Evolutionary conservation across 2,888 invertebrate species (phyloP).

Genomic region (Apamea monoglypha): DNA sequence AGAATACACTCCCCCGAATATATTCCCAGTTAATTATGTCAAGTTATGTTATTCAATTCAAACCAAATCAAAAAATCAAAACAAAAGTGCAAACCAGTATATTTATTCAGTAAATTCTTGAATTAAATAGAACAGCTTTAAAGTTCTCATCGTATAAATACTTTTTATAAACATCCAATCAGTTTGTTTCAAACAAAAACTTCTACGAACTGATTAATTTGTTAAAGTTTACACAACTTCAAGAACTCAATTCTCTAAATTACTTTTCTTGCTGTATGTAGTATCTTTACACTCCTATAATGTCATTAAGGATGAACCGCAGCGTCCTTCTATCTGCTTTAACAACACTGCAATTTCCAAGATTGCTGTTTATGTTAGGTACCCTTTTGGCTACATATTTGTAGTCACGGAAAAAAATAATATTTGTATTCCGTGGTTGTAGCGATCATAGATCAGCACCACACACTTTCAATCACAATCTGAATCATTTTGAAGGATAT

Average conservation of each 20-base stretch:
- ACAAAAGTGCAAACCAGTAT: too few relatives aligned
- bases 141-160: constrained; percentile 5
- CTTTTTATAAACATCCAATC: constrained; percentile 23
- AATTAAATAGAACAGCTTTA: background rate
- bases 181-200: constrained; percentile 29
- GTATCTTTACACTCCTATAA: too few relatives aligned
- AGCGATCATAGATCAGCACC: background rate
- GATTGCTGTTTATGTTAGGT: background rate
- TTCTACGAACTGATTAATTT: constrained; percentile 35
- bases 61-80: background rate
- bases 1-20: background rate
- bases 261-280: constrained; percentile 20
- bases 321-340: background rate
- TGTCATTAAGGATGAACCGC: background rate
- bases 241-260: constrained; percentile 7
- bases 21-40: background rate
- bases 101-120: background rate
- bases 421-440: background rate
- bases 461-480: background rate
- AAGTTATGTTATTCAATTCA: background rate
- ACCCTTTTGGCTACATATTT: background rate
- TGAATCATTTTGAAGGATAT: too few relatives aligned
- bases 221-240: constrained; percentile 29
- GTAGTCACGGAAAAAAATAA: too few relatives aligned
- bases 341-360: background rate